Evolutionary conservation across 2,888 invertebrate genomes (phyloP), one percentile per base, ranked within the genome.

Genomic region (Nephrocerus scutellatus): DNA sequence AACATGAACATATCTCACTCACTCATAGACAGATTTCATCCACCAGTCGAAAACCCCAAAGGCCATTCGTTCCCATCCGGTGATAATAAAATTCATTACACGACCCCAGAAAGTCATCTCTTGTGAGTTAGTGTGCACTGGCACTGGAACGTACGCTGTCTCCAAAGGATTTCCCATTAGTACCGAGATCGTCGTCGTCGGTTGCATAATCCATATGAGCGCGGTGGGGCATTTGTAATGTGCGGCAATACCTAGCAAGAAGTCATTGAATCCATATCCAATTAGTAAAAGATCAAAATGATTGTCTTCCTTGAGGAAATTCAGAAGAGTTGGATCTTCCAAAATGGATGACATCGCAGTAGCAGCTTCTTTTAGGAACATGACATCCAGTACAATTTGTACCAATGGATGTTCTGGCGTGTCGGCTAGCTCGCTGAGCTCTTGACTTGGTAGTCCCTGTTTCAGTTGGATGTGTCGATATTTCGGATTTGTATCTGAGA

Each of bases 201-300:
- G 38, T 15, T 49, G 40, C 29, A 47, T 43, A 5, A 50, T 44
- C 43, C 50, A 52, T 8, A 52, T 34, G 3, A 57, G 15, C 5
- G 54, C 49, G 2, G 49, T 33, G 3, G 58, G 57, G 31, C 55
- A 54, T n/a, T 55, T 48, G 28, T 56, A 59, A 42, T 57, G 58
- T 2, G 49, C 51, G 1, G 54, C 55, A 19, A 56, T 23, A 3
- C 58, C 58, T 10, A 56, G 36, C 14, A 51, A 43, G 10, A 47
- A 47, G n/a, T 57, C 55, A 34, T 44, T 47, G 10, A 50, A 41
- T 2, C 49, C 33, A 41, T 51, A 54, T 5, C 56, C 59, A 8
- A 50, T 29, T 5, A 56, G 22, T 25, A 59, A 46, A 10, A 59
- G 43, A 44, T 57, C 57, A 21, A 54, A 59, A 20, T 50, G 41